Conservation (phyloP, 2,888 invertebrate genomes). For the Epistrophe eligans region DNA sequence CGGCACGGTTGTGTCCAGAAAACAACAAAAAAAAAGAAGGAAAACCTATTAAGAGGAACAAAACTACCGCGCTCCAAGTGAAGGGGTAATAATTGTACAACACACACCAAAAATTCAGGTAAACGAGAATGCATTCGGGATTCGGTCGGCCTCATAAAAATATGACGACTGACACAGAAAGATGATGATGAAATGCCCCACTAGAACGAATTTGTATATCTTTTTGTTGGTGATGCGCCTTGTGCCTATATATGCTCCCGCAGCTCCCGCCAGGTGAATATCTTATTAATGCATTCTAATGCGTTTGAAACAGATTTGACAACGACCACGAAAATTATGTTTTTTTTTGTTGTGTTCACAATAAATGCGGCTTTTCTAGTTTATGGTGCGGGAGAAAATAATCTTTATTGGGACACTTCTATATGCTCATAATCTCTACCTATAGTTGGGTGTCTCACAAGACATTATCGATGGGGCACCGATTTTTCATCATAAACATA, state of each 20-base stretch:
- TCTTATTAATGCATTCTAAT: slow-evolving; percentile 61
- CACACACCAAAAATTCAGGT: slow-evolving; percentile 56
- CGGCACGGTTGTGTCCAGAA: slow-evolving; percentile 59
- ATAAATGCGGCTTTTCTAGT: slow-evolving; percentile 8
- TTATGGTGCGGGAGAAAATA: slow-evolving; percentile 33
- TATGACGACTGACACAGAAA: slow-evolving; percentile 68
- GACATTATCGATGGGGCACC: slow-evolving; percentile 34
- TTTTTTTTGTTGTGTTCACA: neutral
- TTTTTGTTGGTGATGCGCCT: slow-evolving; percentile 12
- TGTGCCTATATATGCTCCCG: neutral
- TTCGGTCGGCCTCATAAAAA: slow-evolving; percentile 44
- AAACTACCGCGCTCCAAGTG: slow-evolving; percentile 38
- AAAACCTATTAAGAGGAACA: slow-evolving; percentile 42
- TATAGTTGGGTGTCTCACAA: neutral
- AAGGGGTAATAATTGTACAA: slow-evolving; percentile 68
- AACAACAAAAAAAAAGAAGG: slow-evolving; percentile 23
- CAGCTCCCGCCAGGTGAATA: slow-evolving; percentile 30
- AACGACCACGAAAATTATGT: slow-evolving; percentile 26
- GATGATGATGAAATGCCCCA: slow-evolving; percentile 70
- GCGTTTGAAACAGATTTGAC: slow-evolving; percentile 69
- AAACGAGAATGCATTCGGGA: neutral
- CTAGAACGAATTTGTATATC: slow-evolving; percentile 64
- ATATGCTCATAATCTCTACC: too few relatives aligned
- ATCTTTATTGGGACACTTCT: slow-evolving; percentile 33
- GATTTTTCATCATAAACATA: slow-evolving; percentile 39